Conservation (phyloP, 2,797 vertebrate species). For the Serranus cabrilla region DNA sequence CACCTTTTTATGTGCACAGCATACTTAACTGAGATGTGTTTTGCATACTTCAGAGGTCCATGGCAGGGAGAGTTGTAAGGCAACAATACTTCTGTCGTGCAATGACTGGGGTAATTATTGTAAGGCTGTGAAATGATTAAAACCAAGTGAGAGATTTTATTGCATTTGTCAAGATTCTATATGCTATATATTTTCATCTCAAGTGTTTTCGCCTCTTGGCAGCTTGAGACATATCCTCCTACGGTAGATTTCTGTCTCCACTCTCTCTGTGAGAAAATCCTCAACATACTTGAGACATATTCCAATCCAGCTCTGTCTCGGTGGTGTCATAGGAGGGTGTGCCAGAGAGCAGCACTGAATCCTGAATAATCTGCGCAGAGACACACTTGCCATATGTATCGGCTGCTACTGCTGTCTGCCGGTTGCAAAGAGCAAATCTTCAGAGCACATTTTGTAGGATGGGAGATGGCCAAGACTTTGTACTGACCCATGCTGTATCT, state of each 20-base stretch:
- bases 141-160: slow-evolving; percentile 38
- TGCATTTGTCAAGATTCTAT: slow-evolving; percentile 37
- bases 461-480: slow-evolving; percentile 51
- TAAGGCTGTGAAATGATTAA: slow-evolving; percentile 47
- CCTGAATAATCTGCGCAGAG: slow-evolving; percentile 70
- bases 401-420: slow-evolving; percentile 57
- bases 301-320: slow-evolving; percentile 61
- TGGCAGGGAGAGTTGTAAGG: slow-evolving; percentile 30
- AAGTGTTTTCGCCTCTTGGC: slow-evolving; percentile 55
- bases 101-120: slow-evolving; percentile 36
- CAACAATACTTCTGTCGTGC: slow-evolving; percentile 30
- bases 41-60: slow-evolving; percentile 50
- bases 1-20: slow-evolving; percentile 44
- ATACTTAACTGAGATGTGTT: slow-evolving; percentile 46
- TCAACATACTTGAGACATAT: slow-evolving; percentile 68
- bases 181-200: slow-evolving; percentile 29
- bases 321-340: slow-evolving; percentile 68
- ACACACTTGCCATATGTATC: slow-evolving; percentile 65
- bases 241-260: slow-evolving; percentile 53
- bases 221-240: slow-evolving; percentile 53
- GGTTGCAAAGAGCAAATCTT: slow-evolving; percentile 48
- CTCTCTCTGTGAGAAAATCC: slow-evolving; percentile 66
- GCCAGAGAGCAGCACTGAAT: slow-evolving; percentile 72
- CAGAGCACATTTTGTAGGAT: slow-evolving; percentile 45
- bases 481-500: slow-evolving; percentile 19